Conservation (phyloP, 2,888 invertebrate genomes). For the Augiades crinisus region DNA sequence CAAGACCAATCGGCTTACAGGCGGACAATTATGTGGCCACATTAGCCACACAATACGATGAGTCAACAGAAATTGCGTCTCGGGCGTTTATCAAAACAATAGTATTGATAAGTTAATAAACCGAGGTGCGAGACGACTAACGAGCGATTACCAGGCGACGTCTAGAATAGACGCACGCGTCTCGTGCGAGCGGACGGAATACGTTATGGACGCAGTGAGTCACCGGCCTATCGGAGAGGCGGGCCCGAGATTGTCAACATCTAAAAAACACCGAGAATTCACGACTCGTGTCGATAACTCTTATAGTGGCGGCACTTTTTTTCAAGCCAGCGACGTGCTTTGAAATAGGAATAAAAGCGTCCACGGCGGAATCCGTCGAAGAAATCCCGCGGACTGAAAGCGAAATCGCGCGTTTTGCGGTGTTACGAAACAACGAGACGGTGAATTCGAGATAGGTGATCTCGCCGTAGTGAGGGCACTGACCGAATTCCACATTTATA, state of each 20-base stretch:
- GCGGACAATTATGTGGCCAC: constrained; percentile 66
- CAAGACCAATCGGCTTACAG: constrained; percentile 76
- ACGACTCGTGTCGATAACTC: constrained; percentile 54
- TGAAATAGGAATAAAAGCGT: constrained; percentile 51
- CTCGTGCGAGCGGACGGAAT: constrained; percentile 52
- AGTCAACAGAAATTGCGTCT: constrained; percentile 74
- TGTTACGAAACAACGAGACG: constrained; percentile 60
- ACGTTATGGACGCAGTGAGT: constrained; percentile 61
- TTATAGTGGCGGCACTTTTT: constrained; percentile 47
- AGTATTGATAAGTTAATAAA: constrained; percentile 81
- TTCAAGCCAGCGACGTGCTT: constrained; percentile 47
- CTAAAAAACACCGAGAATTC: constrained; percentile 48
- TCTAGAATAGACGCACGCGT: constrained; percentile 60
- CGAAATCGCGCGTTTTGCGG: constrained; percentile 51
- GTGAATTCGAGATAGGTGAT: constrained; percentile 69
- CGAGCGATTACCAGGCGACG: constrained; percentile 66
- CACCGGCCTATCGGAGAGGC: constrained; percentile 46
- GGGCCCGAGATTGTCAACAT: constrained; percentile 42
- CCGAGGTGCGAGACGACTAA: constrained; percentile 66
- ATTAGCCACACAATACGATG: constrained; percentile 65
- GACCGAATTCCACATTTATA: constrained; percentile 78
- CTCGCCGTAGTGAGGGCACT: constrained; percentile 63
- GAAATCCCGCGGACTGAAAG: constrained; percentile 51
- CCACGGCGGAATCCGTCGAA: constrained; percentile 30
- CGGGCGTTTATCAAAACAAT: constrained; percentile 79